Conservation (phyloP, 2,888 invertebrate genomes). For the Andrena bucephala region DNA sequence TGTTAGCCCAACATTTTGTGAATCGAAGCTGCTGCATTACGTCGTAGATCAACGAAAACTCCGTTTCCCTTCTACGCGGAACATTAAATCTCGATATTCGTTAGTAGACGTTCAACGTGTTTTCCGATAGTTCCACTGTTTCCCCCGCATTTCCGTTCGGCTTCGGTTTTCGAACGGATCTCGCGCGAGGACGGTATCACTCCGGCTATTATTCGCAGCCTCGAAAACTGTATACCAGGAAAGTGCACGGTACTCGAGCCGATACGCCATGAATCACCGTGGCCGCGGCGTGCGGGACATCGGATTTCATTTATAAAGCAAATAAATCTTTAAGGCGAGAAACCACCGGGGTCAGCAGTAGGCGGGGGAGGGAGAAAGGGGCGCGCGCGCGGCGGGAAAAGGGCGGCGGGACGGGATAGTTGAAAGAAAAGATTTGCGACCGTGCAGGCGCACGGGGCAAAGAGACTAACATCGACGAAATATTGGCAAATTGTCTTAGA, state of each 20-base stretch:
- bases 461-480: conserved; percentile 53
- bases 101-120: conserved; percentile 41
- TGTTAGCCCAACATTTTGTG: conserved; percentile 1
- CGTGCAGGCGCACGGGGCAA: conserved; percentile 18
- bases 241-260: conserved; percentile 64
- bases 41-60: conserved; percentile 26
- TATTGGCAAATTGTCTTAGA: conserved; percentile 75
- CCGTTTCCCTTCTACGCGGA: conserved; percentile 37
- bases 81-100: conserved; percentile 65
- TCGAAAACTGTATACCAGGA: conserved; percentile 67
- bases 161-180: conserved; percentile 60
- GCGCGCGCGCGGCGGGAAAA: conserved; percentile 31
- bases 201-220: conserved; percentile 65
- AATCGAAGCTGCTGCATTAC: neutral
- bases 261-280: conserved; percentile 73
- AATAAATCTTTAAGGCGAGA: conserved; percentile 76
- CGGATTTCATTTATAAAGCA: conserved; percentile 77
- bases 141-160: conserved; percentile 52
- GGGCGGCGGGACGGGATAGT: conserved; percentile 9
- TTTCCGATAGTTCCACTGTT: conserved; percentile 60
- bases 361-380: conserved; percentile 18
- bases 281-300: conserved; percentile 65
- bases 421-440: conserved; percentile 47
- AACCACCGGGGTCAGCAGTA: conserved; percentile 69
- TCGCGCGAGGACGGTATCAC: conserved; percentile 53